Percentiles rank a stretch among this genome's conserved stretches.
phyloP scores from a whole-genome alignment of 1,140 invertebrate genomes.

The Meteorus sp. region DNA sequence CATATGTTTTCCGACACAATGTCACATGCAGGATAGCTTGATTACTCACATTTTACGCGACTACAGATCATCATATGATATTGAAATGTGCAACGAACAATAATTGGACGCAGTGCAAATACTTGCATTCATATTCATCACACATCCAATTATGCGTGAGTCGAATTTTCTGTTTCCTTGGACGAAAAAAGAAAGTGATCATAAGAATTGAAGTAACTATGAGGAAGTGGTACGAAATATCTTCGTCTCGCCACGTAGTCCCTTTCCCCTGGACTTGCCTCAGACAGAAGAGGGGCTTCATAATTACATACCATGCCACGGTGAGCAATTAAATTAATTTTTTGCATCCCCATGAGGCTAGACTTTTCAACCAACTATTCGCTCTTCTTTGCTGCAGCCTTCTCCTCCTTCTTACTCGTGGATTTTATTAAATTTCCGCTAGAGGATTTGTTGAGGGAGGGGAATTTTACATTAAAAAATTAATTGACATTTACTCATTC shows the following conservation, averaged over 20 bases:
- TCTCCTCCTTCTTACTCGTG: background rate
- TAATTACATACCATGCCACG: slow-evolving; percentile 33
- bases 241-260: too few species aligned
- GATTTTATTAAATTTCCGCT: slow-evolving; percentile 24
- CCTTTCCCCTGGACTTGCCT: background rate
- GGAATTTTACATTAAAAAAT: background rate
- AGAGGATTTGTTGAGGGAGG: slow-evolving; percentile 2
- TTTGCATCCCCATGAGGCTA: slow-evolving; percentile 15
- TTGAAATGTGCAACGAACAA: too few species aligned
- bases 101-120: too few species aligned
- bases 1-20: too few species aligned
- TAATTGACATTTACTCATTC: background rate
- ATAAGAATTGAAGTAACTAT: too few species aligned
- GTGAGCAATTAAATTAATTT: slow-evolving; percentile 31
- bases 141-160: too few species aligned
- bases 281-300: slow-evolving; percentile 10
- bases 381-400: background rate
- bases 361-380: too few species aligned
- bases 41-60: too few species aligned
- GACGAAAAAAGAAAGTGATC: slow-evolving; percentile 17
- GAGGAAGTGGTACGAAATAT: too few species aligned
- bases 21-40: too few species aligned
- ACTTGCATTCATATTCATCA: too few species aligned
- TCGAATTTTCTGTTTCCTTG: background rate
- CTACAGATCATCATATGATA: too few species aligned